These are phyloP conservation scores for Xiphophorus maculatus DNA, from an alignment of 2,113 vertebrate genomes.

Conservation along the genomic window DNA sequence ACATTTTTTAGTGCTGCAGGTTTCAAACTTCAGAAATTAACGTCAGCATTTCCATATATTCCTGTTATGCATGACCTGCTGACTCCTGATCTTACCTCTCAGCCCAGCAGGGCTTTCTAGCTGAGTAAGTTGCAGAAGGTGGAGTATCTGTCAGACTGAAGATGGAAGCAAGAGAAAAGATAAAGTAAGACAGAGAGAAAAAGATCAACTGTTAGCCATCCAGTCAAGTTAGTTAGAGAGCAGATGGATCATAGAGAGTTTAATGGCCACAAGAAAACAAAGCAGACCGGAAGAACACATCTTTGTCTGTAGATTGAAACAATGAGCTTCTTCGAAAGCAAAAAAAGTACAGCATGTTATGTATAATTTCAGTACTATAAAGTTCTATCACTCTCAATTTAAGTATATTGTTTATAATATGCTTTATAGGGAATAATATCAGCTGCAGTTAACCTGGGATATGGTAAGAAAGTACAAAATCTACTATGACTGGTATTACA, in stretches of 20 bases:
- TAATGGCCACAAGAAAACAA: constrained; percentile 39
- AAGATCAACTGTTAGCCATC: constrained; percentile 45
- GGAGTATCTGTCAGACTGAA: constrained; percentile 77
- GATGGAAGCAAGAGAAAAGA: constrained; percentile 58
- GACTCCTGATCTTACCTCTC: constrained; percentile 75
- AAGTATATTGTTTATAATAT: background rate
- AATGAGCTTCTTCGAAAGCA: background rate
- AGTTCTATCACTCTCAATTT: background rate
- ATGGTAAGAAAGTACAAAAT: too few relatives aligned
- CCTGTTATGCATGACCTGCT: background rate
- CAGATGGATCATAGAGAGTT: constrained; percentile 15
- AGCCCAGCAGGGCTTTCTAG: constrained; percentile 77
- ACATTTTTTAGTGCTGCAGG: background rate
- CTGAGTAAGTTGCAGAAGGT: constrained; percentile 74
- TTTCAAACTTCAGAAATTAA: background rate
- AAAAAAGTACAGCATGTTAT: background rate
- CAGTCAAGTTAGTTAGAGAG: constrained; percentile 39
- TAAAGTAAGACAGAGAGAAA: constrained; percentile 35
- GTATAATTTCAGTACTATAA: background rate
- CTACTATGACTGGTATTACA: too few relatives aligned
- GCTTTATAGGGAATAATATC: background rate
- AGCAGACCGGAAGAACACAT: background rate
- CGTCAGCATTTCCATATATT: background rate
- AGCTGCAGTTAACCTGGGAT: too few relatives aligned
- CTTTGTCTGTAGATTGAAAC: background rate